These are phyloP conservation scores for Zaprionus ghesquierei DNA, from an alignment of 1,140 invertebrate genomes.

Conservation along the genomic window DNA sequence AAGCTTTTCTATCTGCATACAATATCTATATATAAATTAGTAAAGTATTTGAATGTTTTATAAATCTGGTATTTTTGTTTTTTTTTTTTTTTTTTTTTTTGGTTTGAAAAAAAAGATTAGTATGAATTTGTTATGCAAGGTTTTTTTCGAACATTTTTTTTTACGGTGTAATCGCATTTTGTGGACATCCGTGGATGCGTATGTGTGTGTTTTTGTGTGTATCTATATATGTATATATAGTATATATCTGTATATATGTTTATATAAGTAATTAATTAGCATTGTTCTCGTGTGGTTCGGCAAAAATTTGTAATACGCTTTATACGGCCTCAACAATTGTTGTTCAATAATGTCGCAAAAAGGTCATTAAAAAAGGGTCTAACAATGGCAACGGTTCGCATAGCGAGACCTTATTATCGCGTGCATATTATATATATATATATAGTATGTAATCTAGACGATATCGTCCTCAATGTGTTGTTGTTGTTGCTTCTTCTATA, in stretches of 20 bases:
- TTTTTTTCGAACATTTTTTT: conserved; percentile 78
- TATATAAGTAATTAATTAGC: conserved; percentile 71
- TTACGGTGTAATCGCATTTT: conserved; percentile 63
- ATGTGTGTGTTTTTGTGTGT: conserved; percentile 34
- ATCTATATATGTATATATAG: conserved; percentile 30
- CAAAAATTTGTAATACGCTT: conserved; percentile 54
- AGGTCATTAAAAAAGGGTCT: conserved; percentile 52
- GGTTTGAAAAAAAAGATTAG: conserved; percentile 73
- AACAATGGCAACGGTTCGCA: conserved; percentile 55
- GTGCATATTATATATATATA: conserved; percentile 45
- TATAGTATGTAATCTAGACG: conserved; percentile 36
- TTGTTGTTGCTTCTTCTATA: conserved; percentile 2
- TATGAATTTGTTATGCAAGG: conserved; percentile 83
- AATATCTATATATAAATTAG: conserved; percentile 66
- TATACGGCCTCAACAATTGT: conserved; percentile 54
- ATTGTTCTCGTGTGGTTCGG: conserved; percentile 52
- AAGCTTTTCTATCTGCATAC: conserved; percentile 69
- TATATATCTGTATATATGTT: conserved; percentile 36
- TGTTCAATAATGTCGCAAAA: conserved; percentile 69
- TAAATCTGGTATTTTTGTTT: conserved; percentile 14
- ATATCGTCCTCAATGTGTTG: conserved; percentile 27
- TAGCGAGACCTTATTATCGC: conserved; percentile 56
- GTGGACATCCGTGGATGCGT: conserved; percentile 28
- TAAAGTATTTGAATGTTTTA: conserved; percentile 36
- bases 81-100: conserved; percentile 40